Evolutionary conservation across 1,140 invertebrate species (phyloP), one percentile per base, ranked within the genome.

Genomic region (Asobara japonica): DNA sequence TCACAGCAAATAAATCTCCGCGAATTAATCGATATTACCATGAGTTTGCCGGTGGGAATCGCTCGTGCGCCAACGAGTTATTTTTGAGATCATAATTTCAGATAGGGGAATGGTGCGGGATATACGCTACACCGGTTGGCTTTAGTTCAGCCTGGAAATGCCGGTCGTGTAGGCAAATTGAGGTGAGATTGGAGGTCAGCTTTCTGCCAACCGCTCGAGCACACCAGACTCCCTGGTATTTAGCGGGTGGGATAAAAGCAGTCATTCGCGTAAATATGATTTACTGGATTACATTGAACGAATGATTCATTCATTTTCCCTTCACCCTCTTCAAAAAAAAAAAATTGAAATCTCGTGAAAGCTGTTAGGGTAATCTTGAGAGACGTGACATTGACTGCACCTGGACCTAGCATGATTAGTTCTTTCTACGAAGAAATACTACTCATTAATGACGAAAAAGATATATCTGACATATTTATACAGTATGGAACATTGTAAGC

Each of bases 1-100:
- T 71, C 62, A 71, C 62, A 71, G 65, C 31, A 65, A 71, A 65
- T 65, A 65, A 65, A 71, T 71, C 61, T 45, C 18, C 18, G 20
- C 73, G 73, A 56, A 84, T 84, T 83, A 83, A 82, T 82, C 80
- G 81, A 81, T 78, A 80, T 62, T 62, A 62, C 29, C 11, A 78
- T n/a, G 41, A 45, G 41, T 45, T 45, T n/a, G 75, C 18, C 56
- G 71, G 36, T 71, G 29, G 38, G 70, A 66, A 73, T 60, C 61
- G 69, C 25, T 68, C 60, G 72, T 76, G 73, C 71, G 64, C 60
- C 45, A 60, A 64, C 56, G 41, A 71, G 45, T 65, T 76, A 75
- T 84, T 86, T 86, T 86, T 86, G 76, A 86, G 86, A 88, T 88
- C 80, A 85, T 87, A 86, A 88, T 88, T 88, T 88, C 82, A 88